Evolutionary conservation across 2,888 invertebrate species (phyloP).

Genomic region (Cataglyphis cursor): DNA sequence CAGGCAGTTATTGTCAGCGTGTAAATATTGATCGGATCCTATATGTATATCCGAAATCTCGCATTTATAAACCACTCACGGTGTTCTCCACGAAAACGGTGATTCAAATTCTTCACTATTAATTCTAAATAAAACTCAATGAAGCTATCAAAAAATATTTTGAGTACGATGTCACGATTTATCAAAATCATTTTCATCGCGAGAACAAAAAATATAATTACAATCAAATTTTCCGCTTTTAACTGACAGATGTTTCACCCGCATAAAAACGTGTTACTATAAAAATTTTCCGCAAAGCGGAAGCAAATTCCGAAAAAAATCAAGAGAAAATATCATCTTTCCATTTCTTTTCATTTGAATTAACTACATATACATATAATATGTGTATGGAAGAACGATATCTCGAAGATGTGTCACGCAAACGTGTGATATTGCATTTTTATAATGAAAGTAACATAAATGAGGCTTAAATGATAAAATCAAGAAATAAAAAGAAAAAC

Average conservation of each 20-base stretch:
- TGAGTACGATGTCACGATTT: not conserved
- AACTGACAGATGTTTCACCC: not conserved
- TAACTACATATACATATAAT: not conserved
- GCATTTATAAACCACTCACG: not conserved
- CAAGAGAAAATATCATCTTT: not conserved
- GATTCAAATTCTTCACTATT: slow-evolving; percentile 9
- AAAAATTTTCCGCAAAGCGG: not conserved
- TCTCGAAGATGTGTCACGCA: not conserved
- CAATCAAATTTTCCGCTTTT: not conserved
- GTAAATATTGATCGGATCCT: slow-evolving; percentile 32
- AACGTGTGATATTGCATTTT: too few species aligned
- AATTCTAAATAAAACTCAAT: not conserved
- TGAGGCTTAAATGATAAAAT: too few species aligned
- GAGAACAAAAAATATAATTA: not conserved
- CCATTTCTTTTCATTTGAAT: not conserved
- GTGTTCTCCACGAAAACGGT: not conserved
- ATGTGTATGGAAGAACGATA: not conserved
- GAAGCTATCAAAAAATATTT: not conserved
- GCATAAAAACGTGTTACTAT: not conserved
- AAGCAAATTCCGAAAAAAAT: not conserved
- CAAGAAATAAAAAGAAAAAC: too few species aligned
- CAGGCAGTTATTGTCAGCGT: slow-evolving; percentile 18
- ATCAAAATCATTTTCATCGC: not conserved
- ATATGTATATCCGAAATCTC: not conserved
- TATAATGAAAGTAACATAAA: too few species aligned